phyloP scores from a whole-genome alignment of 2,888 invertebrate species.

The Margaritifera margaritifera region DNA sequence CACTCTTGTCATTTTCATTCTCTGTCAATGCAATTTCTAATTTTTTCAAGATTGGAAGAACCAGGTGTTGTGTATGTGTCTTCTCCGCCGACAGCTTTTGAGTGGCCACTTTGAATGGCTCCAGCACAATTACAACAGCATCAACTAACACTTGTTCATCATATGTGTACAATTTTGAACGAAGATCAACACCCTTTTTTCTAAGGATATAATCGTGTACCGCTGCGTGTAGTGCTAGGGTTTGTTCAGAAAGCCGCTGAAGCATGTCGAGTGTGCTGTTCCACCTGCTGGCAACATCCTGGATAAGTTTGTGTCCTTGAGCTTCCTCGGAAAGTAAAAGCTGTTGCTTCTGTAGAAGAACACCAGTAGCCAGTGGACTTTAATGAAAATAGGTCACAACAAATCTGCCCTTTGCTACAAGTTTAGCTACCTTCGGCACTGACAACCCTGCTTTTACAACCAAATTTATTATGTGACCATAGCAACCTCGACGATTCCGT shows the following conservation, averaged over 20 bases:
- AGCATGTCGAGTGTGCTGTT: slow-evolving; percentile 13
- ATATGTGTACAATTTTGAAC: not conserved
- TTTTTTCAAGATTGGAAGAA: slow-evolving; percentile 7
- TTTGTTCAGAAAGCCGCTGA: slow-evolving; percentile 3
- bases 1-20: not conserved
- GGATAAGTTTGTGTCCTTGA: slow-evolving; percentile 7
- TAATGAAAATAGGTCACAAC: slow-evolving; percentile 13
- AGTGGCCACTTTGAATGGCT: slow-evolving; percentile 10
- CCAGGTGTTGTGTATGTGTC: slow-evolving; percentile 7
- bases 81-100: slow-evolving; percentile 9
- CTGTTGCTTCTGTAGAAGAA: slow-evolving; percentile 4
- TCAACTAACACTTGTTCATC: slow-evolving; percentile 8
- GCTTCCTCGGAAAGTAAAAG: not conserved
- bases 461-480: slow-evolving; percentile 12
- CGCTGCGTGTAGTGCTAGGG: slow-evolving; percentile 7
- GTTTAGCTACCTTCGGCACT: slow-evolving; percentile 1
- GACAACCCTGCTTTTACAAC: slow-evolving; percentile 9
- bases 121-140: slow-evolving; percentile 4
- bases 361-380: slow-evolving; percentile 1
- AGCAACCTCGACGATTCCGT: slow-evolving; percentile 10
- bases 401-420: slow-evolving; percentile 4
- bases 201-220: slow-evolving; percentile 4
- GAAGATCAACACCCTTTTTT: not conserved
- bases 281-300: slow-evolving; percentile 14
- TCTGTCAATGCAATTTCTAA: slow-evolving; percentile 1